Percentiles rank a stretch among this genome's conserved stretches.
Evolutionary conservation across 1,140 invertebrate species (phyloP).

Genomic region (Drosophila pectinifera): DNA sequence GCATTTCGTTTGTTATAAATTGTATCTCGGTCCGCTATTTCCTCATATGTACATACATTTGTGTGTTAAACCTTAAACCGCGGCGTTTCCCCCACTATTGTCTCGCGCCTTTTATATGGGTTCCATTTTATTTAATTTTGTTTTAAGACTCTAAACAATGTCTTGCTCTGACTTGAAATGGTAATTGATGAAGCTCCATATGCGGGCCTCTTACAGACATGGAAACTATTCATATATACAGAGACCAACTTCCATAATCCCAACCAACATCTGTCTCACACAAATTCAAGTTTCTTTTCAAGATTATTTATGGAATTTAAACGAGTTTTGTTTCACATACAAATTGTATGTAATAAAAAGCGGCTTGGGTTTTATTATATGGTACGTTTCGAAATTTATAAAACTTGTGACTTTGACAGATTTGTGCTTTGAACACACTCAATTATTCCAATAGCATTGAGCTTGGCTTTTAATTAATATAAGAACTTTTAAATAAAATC

Average conservation of each 20-base stretch:
- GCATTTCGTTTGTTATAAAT: constrained; percentile 65
- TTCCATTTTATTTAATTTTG: constrained; percentile 80
- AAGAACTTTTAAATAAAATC: not conserved
- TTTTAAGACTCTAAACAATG: constrained; percentile 80
- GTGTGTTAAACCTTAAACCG: constrained; percentile 43
- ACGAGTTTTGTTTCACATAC: constrained; percentile 42
- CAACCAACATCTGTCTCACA: constrained; percentile 29
- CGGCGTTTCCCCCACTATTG: constrained; percentile 36
- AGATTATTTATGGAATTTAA: constrained; percentile 41
- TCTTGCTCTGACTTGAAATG: constrained; percentile 65
- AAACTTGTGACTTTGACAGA: not conserved
- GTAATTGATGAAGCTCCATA: constrained; percentile 63
- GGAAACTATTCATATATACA: constrained; percentile 47
- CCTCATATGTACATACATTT: constrained; percentile 39
- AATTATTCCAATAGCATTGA: too few relatives aligned
- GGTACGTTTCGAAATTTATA: not conserved
- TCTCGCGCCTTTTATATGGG: constrained; percentile 69
- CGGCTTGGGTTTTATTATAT: constrained; percentile 9
- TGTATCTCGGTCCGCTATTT: constrained; percentile 51
- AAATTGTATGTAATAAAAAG: constrained; percentile 33
- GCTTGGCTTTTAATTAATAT: not conserved
- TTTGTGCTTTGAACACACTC: not conserved
- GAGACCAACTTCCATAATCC: constrained; percentile 38
- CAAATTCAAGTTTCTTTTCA: constrained; percentile 38
- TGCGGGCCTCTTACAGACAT: constrained; percentile 60